phyloP scores from a whole-genome alignment of 2,888 invertebrate species.

The Oegoconia quadripuncta region DNA sequence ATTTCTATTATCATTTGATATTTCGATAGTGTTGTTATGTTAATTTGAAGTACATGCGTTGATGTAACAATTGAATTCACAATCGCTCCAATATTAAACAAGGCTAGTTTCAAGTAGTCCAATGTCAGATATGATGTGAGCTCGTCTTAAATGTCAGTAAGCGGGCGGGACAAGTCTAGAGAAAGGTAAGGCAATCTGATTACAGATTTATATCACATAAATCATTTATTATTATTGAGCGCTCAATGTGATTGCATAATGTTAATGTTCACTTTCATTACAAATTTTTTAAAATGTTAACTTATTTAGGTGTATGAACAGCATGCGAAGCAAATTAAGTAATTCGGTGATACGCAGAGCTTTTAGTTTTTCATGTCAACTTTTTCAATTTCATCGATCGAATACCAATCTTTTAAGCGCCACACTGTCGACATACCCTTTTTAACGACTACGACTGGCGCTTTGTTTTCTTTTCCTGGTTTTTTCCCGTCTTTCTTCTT shows the following conservation, averaged over 20 bases:
- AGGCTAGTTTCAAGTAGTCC: constrained; percentile 51
- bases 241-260: too few relatives aligned
- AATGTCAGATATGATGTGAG: constrained; percentile 50
- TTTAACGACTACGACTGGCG: constrained; percentile 40
- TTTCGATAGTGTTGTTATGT: too few relatives aligned
- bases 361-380: too few relatives aligned
- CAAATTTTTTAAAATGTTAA: too few relatives aligned
- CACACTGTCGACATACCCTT: constrained; percentile 63
- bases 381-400: too few relatives aligned
- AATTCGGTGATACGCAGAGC: too few relatives aligned
- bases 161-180: constrained; percentile 35
- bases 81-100: constrained; percentile 44
- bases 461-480: constrained; percentile 63
- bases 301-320: too few relatives aligned
- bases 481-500: constrained; percentile 70
- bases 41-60: constrained; percentile 37
- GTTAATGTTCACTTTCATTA: too few relatives aligned
- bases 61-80: constrained; percentile 42
- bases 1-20: too few relatives aligned
- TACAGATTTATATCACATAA: constrained; percentile 31
- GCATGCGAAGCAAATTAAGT: too few relatives aligned
- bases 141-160: constrained; percentile 63
- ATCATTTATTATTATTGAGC: too few relatives aligned
- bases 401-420: constrained; percentile 18
- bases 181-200: constrained; percentile 35